Conservation (phyloP, 2,113 vertebrate species). For the Penelope pileata region DNA sequence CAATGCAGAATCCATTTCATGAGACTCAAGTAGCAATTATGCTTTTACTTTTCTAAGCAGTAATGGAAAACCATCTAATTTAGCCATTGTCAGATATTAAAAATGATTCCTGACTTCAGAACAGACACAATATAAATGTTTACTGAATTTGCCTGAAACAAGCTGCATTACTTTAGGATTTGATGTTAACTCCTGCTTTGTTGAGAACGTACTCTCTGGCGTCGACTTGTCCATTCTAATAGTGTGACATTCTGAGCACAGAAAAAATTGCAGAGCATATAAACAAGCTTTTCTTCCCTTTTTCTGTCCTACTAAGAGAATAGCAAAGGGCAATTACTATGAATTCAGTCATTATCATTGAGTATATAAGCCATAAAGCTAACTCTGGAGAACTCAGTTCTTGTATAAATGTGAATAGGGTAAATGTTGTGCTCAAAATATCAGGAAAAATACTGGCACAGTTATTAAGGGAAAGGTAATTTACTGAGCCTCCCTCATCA, state of each 20-base stretch:
- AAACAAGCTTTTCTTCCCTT: neutral
- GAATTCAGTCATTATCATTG: neutral
- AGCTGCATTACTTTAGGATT: neutral
- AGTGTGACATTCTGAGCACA: neutral
- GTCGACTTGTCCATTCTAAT: neutral
- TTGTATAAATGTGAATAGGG: neutral
- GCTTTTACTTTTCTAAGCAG: constrained; percentile 26
- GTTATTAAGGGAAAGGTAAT: neutral
- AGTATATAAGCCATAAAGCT: neutral
- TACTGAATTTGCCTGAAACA: constrained; percentile 32
- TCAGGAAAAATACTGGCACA: neutral
- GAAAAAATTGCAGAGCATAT: neutral
- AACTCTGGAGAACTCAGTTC: neutral
- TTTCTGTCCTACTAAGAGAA: neutral
- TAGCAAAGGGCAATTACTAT: neutral
- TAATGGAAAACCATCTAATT: constrained; percentile 50
- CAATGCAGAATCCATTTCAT: constrained; percentile 25
- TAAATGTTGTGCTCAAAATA: neutral
- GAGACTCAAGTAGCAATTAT: constrained; percentile 34
- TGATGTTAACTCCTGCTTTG: neutral
- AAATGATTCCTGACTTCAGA: constrained; percentile 18
- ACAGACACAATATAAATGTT: constrained; percentile 23
- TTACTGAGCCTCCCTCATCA: neutral
- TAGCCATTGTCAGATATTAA: constrained; percentile 32
- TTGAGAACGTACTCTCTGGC: neutral